Evolutionary conservation across 2,888 invertebrate genomes (phyloP).

Genomic region (Microdon myrmicae): DNA sequence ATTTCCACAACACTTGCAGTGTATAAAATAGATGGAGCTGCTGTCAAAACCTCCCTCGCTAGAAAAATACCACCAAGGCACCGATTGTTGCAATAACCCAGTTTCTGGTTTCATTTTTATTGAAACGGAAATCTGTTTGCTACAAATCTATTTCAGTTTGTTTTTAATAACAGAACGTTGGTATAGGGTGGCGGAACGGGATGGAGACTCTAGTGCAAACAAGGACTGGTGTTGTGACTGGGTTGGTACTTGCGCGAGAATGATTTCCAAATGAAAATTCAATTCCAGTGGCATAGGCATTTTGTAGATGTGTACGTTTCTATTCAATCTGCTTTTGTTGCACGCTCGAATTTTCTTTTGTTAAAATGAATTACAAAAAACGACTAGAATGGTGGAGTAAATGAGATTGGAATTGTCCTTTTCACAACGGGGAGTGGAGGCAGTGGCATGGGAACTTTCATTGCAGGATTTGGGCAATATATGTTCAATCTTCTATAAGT

Average conservation of each 20-base stretch:
- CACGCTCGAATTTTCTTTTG: conserved; percentile 22
- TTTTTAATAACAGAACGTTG: conserved; percentile 24
- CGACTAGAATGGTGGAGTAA: conserved; percentile 22
- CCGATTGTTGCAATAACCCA: conserved; percentile 46
- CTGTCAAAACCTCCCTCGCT: too few relatives aligned
- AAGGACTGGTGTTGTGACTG: background rate
- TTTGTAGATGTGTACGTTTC: conserved; percentile 16
- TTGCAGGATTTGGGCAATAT: too few relatives aligned
- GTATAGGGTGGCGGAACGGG: too few relatives aligned
- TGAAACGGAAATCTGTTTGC: conserved; percentile 43
- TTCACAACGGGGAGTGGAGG: background rate
- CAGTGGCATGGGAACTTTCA: too few relatives aligned
- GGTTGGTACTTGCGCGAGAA: background rate
- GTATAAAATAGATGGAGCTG: too few relatives aligned
- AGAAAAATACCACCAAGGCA: conserved; percentile 21
- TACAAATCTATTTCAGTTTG: conserved; percentile 45
- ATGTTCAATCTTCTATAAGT: too few relatives aligned
- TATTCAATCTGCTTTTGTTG: conserved; percentile 1
- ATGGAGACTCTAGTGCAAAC: too few relatives aligned
- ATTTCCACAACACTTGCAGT: conserved; percentile 9
- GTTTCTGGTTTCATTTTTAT: conserved; percentile 7
- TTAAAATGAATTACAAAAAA: conserved; percentile 34
- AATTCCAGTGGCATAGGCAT: conserved; percentile 17
- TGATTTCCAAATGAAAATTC: conserved; percentile 14
- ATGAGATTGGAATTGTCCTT: conserved; percentile 31